phyloP scores from a whole-genome alignment of 2,888 invertebrate genomes.

The Sminthurides aquaticus region DNA sequence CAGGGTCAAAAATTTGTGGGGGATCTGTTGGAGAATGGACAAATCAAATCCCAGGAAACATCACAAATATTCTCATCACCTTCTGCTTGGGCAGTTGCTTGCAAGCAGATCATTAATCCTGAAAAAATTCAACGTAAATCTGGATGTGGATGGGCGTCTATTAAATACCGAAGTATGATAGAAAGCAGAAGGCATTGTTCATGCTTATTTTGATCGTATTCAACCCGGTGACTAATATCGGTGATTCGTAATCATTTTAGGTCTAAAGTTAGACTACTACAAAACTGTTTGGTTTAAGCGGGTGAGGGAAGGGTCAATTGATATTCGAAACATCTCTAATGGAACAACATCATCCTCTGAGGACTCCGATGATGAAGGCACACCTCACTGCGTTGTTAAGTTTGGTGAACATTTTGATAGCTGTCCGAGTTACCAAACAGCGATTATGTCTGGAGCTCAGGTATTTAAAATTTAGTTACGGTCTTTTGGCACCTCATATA shows the following conservation, averaged over 20 bases:
- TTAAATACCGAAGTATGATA: conserved; percentile 51
- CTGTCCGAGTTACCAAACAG: conserved; percentile 35
- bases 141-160: conserved; percentile 89
- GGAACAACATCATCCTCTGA: conserved; percentile 38
- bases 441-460: conserved; percentile 41
- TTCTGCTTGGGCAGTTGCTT: conserved; percentile 87
- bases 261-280: conserved; percentile 72
- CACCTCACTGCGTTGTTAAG: conserved; percentile 39
- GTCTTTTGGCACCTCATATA: too few species aligned
- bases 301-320: conserved; percentile 44
- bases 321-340: conserved; percentile 41
- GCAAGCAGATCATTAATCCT: conserved; percentile 82
- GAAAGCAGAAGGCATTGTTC: not conserved
- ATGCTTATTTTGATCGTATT: too few species aligned
- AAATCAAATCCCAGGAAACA: conserved; percentile 80
- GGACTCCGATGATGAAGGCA: conserved; percentile 38
- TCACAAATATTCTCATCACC: conserved; percentile 81
- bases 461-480: conserved; percentile 20
- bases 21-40: conserved; percentile 74
- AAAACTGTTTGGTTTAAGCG: conserved; percentile 76
- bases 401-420: conserved; percentile 43
- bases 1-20: conserved; percentile 84
- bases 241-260: conserved; percentile 17
- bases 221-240: not conserved
- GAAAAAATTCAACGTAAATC: conserved; percentile 64